Evolutionary conservation across 2,888 invertebrate species (phyloP).

Genomic region (Liodrosophila aerea): DNA sequence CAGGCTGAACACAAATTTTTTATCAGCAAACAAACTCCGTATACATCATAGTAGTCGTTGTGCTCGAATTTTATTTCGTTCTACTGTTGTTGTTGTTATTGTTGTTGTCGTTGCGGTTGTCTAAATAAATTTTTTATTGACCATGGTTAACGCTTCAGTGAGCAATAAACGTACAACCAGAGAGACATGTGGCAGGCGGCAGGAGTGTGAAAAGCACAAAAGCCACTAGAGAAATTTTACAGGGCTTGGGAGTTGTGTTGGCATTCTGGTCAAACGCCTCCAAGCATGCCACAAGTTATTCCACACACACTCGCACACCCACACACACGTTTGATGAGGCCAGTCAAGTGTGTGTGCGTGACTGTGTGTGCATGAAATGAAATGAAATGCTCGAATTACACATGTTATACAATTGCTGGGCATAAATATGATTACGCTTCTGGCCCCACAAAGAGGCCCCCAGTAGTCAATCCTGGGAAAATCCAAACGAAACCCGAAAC

Average conservation of each 20-base stretch:
- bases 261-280: conserved; percentile 55
- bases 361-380: conserved; percentile 18
- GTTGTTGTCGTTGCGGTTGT: conserved; percentile 60
- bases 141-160: conserved; percentile 76
- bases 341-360: conserved; percentile 31
- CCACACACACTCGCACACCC: conserved; percentile 40
- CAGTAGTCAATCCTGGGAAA: conserved; percentile 11
- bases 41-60: conserved; percentile 51
- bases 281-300: conserved; percentile 76
- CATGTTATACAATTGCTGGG: conserved; percentile 72
- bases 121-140: conserved; percentile 77
- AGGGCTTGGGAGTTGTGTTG: conserved; percentile 9
- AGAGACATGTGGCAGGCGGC: conserved; percentile 12
- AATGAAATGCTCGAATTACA: conserved; percentile 71
- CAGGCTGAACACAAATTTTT: conserved; percentile 42
- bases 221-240: conserved; percentile 53
- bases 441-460: conserved; percentile 24
- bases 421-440: conserved; percentile 63
- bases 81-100: conserved; percentile 49
- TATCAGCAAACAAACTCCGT: conserved; percentile 54
- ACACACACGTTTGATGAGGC: conserved; percentile 16
- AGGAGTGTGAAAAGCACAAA: conserved; percentile 54
- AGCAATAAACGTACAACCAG: conserved; percentile 55
- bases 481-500: background rate
- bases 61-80: conserved; percentile 31